These are phyloP conservation scores for Syritta pipiens DNA, from an alignment of 2,888 invertebrate genomes.

Conservation along the genomic window DNA sequence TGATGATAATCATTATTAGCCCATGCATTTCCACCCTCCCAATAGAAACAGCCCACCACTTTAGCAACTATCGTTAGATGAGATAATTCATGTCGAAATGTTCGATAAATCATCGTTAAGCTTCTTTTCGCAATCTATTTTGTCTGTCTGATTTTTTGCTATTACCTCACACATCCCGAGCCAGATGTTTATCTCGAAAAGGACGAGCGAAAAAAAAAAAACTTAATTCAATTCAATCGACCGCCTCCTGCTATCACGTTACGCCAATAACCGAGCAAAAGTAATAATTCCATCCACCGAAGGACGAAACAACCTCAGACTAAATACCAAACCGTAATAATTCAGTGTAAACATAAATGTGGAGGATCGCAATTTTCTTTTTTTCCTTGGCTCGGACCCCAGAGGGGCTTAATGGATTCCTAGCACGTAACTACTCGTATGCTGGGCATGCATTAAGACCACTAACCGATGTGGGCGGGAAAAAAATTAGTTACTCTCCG, in stretches of 20 bases:
- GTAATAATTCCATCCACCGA: constrained; percentile 29
- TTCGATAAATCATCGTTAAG: constrained; percentile 19
- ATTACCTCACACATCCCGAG: not conserved
- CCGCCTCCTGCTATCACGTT: constrained; percentile 3
- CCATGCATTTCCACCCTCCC: too few species aligned
- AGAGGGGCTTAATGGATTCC: constrained; percentile 45
- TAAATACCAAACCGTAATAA: constrained; percentile 44
- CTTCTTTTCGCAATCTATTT: constrained; percentile 26
- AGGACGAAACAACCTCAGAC: not conserved
- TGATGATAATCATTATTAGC: too few species aligned
- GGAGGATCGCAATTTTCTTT: constrained; percentile 31
- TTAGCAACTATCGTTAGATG: not conserved
- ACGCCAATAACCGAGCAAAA: constrained; percentile 15
- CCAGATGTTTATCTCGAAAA: not conserved
- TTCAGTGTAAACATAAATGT: constrained; percentile 38
- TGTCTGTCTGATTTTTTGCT: not conserved
- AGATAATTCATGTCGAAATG: constrained; percentile 5
- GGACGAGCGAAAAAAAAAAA: not conserved
- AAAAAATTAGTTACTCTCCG: constrained; percentile 16
- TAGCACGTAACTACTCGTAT: constrained; percentile 39
- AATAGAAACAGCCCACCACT: too few species aligned
- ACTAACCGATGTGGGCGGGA: constrained; percentile 34
- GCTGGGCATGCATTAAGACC: constrained; percentile 23
- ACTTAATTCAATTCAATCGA: constrained; percentile 34
- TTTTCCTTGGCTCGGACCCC: too few species aligned